Evolutionary conservation across 2,113 vertebrate species (phyloP).

Genomic region (Laterallus jamaicensis): DNA sequence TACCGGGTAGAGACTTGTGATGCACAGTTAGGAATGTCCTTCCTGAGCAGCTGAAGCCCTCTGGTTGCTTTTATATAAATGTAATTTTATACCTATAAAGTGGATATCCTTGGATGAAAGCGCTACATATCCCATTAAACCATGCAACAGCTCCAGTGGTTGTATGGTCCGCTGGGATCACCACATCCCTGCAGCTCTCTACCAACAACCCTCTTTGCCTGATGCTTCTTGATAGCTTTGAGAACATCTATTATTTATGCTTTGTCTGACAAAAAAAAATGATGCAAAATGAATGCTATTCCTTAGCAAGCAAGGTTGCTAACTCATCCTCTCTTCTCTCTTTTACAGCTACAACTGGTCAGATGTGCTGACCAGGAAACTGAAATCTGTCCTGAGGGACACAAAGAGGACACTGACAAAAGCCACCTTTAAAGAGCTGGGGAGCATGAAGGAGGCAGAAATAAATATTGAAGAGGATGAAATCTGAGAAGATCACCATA

Average conservation of each 20-base stretch:
- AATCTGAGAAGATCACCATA: not conserved
- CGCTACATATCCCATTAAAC: not conserved
- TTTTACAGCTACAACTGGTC: constrained; percentile 84
- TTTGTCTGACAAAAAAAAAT: not conserved
- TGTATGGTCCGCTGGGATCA: not conserved
- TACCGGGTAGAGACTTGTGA: not conserved
- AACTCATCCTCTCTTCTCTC: not conserved
- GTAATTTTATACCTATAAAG: not conserved
- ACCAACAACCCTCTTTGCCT: not conserved
- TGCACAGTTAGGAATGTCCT: not conserved
- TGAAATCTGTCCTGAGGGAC: constrained; percentile 82
- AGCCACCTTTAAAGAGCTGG: not conserved
- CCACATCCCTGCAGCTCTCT: not conserved
- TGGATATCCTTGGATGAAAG: not conserved
- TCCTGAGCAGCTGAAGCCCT: not conserved
- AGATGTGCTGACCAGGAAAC: constrained; percentile 82
- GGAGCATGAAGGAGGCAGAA: not conserved
- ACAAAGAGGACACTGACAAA: constrained; percentile 50
- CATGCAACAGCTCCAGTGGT: not conserved
- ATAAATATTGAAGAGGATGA: constrained; percentile 29
- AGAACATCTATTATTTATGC: not conserved
- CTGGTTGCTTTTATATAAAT: not conserved
- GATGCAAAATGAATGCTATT: not conserved
- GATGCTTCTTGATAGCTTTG: not conserved
- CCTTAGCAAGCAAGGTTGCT: not conserved